These are phyloP conservation scores for Mesopsocus fuscifrons DNA, from an alignment of 2,888 invertebrate species.

Conservation along the genomic window DNA sequence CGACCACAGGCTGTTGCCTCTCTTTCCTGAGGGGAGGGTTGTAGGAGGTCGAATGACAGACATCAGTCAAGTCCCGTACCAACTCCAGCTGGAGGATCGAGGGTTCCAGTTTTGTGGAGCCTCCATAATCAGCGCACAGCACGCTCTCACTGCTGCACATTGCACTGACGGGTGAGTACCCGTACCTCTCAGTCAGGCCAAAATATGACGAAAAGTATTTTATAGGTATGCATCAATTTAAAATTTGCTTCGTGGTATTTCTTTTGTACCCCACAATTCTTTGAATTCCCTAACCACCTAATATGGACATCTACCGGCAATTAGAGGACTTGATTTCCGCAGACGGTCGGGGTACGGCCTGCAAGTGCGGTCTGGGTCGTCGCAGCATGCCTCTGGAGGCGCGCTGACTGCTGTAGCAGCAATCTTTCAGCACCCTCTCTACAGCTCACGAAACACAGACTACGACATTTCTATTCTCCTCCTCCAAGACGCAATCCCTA, in stretches of 20 bases:
- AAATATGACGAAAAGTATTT: too few species aligned
- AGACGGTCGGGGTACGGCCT: background rate
- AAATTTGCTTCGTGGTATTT: background rate
- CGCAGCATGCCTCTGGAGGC: background rate
- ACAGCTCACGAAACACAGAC: slow-evolving; percentile 22
- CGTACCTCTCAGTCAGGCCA: too few species aligned
- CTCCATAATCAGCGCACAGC: background rate
- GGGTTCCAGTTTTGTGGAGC: slow-evolving; percentile 6
- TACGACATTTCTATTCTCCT: slow-evolving; percentile 27
- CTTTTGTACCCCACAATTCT: background rate
- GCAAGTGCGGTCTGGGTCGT: background rate
- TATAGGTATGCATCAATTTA: too few species aligned
- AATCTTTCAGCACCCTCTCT: slow-evolving; percentile 15
- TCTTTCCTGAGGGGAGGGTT: background rate
- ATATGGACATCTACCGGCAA: too few species aligned
- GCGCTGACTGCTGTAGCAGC: background rate
- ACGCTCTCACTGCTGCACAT: slow-evolving; percentile 1
- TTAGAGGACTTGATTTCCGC: too few species aligned
- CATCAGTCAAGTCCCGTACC: background rate
- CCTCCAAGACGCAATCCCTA: slow-evolving; percentile 17
- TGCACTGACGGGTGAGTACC: slow-evolving; percentile 1
- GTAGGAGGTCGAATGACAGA: background rate
- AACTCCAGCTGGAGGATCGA: background rate
- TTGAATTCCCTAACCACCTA: too few species aligned
- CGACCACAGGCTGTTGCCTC: background rate